A percentile compares a stretch with the other conserved stretches of the same genome.
Conservation (phyloP, 2,113 vertebrate genomes). For the Merops nubicus region DNA sequence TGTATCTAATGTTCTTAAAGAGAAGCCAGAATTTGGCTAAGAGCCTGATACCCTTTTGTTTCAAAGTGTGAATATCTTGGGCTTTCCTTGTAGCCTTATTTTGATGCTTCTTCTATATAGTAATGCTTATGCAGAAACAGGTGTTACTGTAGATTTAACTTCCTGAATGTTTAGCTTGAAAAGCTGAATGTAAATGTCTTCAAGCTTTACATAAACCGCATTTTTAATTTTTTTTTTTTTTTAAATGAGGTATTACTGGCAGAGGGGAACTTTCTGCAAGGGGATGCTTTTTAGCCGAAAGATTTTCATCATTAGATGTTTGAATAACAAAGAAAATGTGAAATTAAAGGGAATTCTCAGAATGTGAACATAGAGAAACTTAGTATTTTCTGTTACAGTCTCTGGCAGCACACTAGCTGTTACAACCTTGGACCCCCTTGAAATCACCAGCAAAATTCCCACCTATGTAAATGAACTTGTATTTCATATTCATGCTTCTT, state of each 20-base stretch:
- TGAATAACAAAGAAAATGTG: neutral
- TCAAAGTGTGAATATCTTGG: neutral
- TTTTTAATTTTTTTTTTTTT: fast-evolving
- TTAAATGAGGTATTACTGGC: neutral
- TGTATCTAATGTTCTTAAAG: neutral
- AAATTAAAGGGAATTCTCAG: neutral
- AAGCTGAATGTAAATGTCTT: neutral
- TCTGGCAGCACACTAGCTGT: neutral
- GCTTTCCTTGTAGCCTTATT: neutral
- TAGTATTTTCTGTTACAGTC: neutral
- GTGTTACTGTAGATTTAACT: neutral
- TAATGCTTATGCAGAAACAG: neutral
- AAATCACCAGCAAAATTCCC: neutral
- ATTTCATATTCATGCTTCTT: neutral
- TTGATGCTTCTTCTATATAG: neutral
- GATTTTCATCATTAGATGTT: neutral
- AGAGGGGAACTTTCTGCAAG: neutral
- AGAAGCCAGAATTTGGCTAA: neutral
- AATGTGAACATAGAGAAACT: neutral
- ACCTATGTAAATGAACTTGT: neutral
- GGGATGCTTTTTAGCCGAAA: neutral
- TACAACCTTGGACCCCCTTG: neutral
- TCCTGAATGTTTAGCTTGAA: neutral
- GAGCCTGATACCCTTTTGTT: neutral
- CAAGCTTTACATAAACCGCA: neutral